Conservation (phyloP, 92 coral and sea anemone genomes). For the Pocillopora grandis region DNA sequence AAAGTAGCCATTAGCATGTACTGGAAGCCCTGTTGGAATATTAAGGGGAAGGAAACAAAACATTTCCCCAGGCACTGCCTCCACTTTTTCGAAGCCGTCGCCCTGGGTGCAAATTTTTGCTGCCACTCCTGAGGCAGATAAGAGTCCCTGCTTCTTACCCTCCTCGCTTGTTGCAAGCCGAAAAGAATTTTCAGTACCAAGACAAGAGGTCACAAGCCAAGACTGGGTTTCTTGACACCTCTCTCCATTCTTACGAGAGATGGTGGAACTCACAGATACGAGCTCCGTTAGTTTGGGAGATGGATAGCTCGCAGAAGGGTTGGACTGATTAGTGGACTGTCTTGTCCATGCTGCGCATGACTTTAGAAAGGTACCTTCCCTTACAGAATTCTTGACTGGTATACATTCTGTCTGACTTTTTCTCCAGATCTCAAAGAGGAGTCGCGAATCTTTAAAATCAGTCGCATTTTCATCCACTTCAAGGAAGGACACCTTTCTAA, state of each 20-base stretch:
- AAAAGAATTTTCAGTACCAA: constrained; percentile 52
- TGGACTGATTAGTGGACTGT: not conserved
- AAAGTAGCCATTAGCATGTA: constrained; percentile 80
- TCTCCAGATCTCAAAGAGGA: constrained; percentile 36
- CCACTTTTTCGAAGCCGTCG: not conserved
- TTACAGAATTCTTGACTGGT: constrained; percentile 7
- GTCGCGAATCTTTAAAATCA: constrained; percentile 15
- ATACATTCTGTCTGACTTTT: constrained; percentile 5
- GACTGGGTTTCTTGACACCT: constrained; percentile 15
- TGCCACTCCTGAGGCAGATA: constrained; percentile 70
- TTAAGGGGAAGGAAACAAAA: constrained; percentile 83
- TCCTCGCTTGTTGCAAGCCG: constrained; percentile 63
- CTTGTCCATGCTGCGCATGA: constrained; percentile 61
- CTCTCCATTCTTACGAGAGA: not conserved
- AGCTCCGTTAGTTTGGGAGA: constrained; percentile 52
- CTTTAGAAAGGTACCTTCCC: constrained; percentile 47
- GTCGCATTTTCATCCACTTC: constrained; percentile 31
- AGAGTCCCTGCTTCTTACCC: constrained; percentile 63
- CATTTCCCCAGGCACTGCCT: constrained; percentile 60
- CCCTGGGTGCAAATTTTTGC: constrained; percentile 33
- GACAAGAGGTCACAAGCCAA: constrained; percentile 64
- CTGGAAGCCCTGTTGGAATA: constrained; percentile 80
- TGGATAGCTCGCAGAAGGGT: not conserved
- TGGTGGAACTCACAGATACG: constrained; percentile 4
- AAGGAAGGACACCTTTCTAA: constrained; percentile 53